These are phyloP conservation scores for Halotydeus destructor DNA, from an alignment of 1,140 invertebrate species.

Conservation along the genomic window DNA sequence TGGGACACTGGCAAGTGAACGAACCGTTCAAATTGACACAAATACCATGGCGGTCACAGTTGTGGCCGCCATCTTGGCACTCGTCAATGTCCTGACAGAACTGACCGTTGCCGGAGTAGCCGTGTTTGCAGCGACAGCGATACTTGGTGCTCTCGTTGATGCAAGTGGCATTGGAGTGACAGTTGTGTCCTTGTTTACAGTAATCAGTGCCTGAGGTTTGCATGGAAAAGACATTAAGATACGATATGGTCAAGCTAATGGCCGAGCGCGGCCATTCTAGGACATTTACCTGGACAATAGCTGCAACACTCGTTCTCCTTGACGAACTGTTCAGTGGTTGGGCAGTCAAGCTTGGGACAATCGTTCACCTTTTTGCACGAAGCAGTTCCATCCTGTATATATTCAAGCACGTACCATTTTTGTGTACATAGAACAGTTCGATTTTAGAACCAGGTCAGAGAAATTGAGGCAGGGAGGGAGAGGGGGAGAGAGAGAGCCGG, in stretches of 20 bases:
- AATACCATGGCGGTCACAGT: slow-evolving; percentile 52
- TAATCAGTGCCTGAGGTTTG: slow-evolving; percentile 55
- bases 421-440: neutral
- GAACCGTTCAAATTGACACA: slow-evolving; percentile 56
- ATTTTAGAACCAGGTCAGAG: neutral
- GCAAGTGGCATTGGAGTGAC: slow-evolving; percentile 56
- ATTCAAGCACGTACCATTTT: slow-evolving; percentile 37
- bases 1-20: slow-evolving; percentile 56
- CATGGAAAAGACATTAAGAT: neutral
- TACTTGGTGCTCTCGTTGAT: slow-evolving; percentile 61
- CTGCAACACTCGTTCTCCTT: slow-evolving; percentile 69
- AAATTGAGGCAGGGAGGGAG: neutral
- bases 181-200: slow-evolving; percentile 55
- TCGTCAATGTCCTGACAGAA: slow-evolving; percentile 63
- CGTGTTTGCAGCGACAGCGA: slow-evolving; percentile 56
- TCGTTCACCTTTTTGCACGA: slow-evolving; percentile 48
- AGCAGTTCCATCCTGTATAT: slow-evolving; percentile 56
- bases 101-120: slow-evolving; percentile 55
- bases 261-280: too few species aligned
- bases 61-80: slow-evolving; percentile 35
- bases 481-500: slow-evolving; percentile 4
- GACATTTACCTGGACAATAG: slow-evolving; percentile 50
- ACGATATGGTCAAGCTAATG: neutral
- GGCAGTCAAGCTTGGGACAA: slow-evolving; percentile 60
- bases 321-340: slow-evolving; percentile 46